Conservation (phyloP, 1,140 invertebrate species). For the Eupeodes corollae region DNA sequence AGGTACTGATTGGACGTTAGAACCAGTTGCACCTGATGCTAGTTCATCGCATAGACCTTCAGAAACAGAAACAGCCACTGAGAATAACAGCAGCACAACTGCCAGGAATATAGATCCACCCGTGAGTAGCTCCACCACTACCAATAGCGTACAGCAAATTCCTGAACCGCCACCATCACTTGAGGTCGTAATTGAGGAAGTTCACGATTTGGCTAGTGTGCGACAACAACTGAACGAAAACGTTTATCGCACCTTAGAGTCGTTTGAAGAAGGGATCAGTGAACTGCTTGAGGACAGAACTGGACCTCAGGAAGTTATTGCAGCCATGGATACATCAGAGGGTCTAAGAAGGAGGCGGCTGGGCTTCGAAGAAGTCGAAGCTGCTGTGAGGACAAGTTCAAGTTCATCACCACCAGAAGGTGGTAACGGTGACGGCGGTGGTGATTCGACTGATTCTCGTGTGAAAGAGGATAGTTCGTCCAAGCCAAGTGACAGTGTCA, state of each 20-base stretch:
- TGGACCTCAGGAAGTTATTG: conserved; percentile 1
- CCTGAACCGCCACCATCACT: background rate
- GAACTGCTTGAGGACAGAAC: background rate
- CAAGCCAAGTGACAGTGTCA: background rate
- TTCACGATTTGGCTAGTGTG: background rate
- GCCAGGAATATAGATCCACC: background rate
- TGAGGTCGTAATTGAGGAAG: conserved; percentile 2
- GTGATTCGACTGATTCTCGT: background rate
- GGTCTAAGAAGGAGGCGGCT: background rate
- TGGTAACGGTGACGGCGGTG: background rate
- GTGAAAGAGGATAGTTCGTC: background rate
- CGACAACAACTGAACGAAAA: no score
- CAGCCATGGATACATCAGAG: conserved; percentile 3
- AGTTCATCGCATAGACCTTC: background rate
- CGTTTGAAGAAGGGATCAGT: background rate
- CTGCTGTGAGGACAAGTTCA: no score
- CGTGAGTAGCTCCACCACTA: no score
- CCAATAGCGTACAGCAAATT: background rate
- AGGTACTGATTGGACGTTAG: background rate
- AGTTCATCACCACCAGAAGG: background rate
- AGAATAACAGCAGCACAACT: background rate
- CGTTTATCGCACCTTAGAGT: background rate
- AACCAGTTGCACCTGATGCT: background rate
- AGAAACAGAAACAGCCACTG: background rate
- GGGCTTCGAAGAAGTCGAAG: background rate